Percentiles rank a stretch among this genome's conserved stretches.
Conservation (phyloP, 1,140 invertebrate species). For the Lasioglossum albipes region DNA sequence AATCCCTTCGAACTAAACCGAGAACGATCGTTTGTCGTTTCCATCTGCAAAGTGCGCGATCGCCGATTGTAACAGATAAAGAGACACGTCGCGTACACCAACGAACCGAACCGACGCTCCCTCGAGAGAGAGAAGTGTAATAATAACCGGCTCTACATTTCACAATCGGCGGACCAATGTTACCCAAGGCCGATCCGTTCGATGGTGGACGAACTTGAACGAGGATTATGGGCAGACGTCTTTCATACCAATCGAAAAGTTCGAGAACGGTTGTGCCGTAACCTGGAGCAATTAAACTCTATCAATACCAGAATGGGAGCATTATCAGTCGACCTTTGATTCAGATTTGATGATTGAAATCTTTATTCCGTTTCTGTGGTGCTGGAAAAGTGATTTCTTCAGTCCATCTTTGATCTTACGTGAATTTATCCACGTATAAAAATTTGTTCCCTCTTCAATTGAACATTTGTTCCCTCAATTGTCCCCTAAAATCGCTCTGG, state of each 20-base stretch:
- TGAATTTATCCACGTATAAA: too few relatives aligned
- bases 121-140: background rate
- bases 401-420: too few relatives aligned
- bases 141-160: conserved; percentile 27
- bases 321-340: too few relatives aligned
- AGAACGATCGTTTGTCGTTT: background rate
- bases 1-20: background rate
- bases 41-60: background rate
- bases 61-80: conserved; percentile 31
- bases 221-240: background rate
- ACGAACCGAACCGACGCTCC: background rate
- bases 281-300: background rate
- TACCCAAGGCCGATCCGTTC: conserved; percentile 19
- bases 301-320: background rate
- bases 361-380: too few relatives aligned
- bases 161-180: conserved; percentile 21
- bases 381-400: too few relatives aligned
- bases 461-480: too few relatives aligned
- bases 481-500: too few relatives aligned
- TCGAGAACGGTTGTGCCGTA: background rate
- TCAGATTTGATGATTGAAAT: too few relatives aligned
- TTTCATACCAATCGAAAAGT: background rate
- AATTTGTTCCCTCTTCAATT: too few relatives aligned
- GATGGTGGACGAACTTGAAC: conserved; percentile 14
- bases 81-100: conserved; percentile 13